phyloP scores from a whole-genome alignment of 2,888 invertebrate species.

The Clivina fossor region DNA sequence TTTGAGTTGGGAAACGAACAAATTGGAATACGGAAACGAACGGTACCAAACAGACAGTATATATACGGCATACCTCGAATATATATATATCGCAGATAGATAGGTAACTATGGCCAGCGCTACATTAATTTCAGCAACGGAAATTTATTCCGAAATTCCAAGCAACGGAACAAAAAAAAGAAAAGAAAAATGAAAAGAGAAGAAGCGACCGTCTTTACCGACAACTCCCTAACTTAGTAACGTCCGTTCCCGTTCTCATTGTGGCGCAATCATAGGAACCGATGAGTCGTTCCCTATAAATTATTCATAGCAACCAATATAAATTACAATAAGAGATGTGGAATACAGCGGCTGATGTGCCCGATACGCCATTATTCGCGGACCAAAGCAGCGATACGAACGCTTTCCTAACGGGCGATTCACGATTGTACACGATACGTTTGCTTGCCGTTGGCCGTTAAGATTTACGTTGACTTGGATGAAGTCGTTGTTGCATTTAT shows the following conservation, averaged over 20 bases:
- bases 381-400: slow-evolving; percentile 11
- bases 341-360: slow-evolving; percentile 27
- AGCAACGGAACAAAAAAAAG: neutral
- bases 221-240: slow-evolving; percentile 17
- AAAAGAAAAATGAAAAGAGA: neutral
- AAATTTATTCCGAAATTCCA: slow-evolving; percentile 2
- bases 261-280: slow-evolving; percentile 19
- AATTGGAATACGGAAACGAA: too few species aligned
- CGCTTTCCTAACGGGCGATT: slow-evolving; percentile 1
- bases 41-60: too few species aligned
- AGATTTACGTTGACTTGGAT: slow-evolving; percentile 22
- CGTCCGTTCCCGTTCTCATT: neutral
- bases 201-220: neutral
- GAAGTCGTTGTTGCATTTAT: slow-evolving; percentile 15
- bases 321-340: slow-evolving; percentile 34
- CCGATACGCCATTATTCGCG: slow-evolving; percentile 10
- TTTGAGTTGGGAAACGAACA: too few species aligned
- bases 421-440: neutral
- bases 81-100: too few species aligned
- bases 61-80: too few species aligned
- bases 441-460: slow-evolving; percentile 10
- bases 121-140: too few species aligned
- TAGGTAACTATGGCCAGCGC: too few species aligned
- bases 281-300: slow-evolving; percentile 28
- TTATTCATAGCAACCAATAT: slow-evolving; percentile 34